These are phyloP conservation scores for Arctopsyche grandis DNA, from an alignment of 1,140 invertebrate species.

Conservation along the genomic window DNA sequence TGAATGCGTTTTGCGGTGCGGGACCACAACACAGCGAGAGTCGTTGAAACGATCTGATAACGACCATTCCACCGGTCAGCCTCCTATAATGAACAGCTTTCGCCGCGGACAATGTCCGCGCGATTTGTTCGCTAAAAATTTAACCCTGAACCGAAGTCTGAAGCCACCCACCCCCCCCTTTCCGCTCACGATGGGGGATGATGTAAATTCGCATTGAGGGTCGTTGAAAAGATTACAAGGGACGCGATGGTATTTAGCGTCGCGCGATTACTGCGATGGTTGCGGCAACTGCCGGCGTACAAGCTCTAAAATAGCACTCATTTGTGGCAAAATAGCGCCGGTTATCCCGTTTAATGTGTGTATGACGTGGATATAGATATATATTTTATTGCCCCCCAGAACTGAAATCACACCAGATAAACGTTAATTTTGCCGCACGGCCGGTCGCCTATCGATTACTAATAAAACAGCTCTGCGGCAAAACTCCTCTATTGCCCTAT, in stretches of 20 bases:
- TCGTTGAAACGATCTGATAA: conserved; percentile 39
- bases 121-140: conserved; percentile 8
- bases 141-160: too few species aligned
- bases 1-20: conserved; percentile 18
- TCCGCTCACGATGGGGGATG: too few species aligned
- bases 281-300: not conserved
- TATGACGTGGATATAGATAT: not conserved
- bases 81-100: conserved; percentile 33
- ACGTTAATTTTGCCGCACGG: conserved; percentile 7
- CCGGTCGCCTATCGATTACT: too few species aligned
- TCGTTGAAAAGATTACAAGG: conserved; percentile 1
- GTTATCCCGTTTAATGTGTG: too few species aligned
- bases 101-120: not conserved
- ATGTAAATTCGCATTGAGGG: not conserved
- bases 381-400: conserved; percentile 10
- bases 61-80: not conserved
- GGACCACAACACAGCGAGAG: not conserved
- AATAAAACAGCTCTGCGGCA: too few species aligned
- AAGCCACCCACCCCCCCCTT: too few species aligned
- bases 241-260: not conserved
- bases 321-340: not conserved
- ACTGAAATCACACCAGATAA: conserved; percentile 21
- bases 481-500: too few species aligned
- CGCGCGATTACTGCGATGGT: not conserved
- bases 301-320: not conserved